phyloP scores from a whole-genome alignment of 2,797 vertebrate genomes.

The Meriones psammophilus region DNA sequence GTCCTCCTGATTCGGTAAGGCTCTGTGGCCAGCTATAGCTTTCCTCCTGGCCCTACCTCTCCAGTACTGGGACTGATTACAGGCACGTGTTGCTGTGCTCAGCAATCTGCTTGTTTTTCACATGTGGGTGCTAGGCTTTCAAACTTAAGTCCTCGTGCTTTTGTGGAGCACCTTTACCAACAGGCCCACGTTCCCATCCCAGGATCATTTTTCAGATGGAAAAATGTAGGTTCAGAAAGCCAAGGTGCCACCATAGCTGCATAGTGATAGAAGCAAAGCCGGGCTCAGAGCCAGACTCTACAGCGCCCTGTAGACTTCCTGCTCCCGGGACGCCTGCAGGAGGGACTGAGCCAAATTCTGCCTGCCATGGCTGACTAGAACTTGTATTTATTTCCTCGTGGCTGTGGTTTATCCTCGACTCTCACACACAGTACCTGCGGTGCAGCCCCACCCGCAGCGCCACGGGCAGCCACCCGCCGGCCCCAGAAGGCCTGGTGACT shows the following conservation, averaged over 20 bases:
- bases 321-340: constrained; percentile 12
- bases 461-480: not conserved
- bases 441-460: not conserved
- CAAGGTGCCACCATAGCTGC: not conserved
- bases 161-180: not conserved
- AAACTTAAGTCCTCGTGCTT: not conserved
- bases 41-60: not conserved
- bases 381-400: constrained; percentile 29
- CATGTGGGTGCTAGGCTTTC: not conserved
- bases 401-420: not conserved
- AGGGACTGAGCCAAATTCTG: not conserved
- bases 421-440: constrained; percentile 29
- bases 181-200: not conserved
- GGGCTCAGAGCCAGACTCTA: not conserved
- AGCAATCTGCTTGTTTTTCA: not conserved
- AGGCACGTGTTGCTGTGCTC: not conserved
- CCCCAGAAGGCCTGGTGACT: constrained; percentile 48
- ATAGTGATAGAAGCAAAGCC: not conserved
- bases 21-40: not conserved
- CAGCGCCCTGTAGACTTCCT: not conserved
- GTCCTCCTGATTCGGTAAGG: not conserved
- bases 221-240: constrained; percentile 24
- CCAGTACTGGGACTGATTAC: not conserved
- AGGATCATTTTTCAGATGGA: not conserved
- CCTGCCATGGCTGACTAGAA: not conserved